A percentile compares a stretch with the other conserved stretches of the same genome.
Conservation (phyloP, 2,888 invertebrate genomes). For the Nineta flava region DNA sequence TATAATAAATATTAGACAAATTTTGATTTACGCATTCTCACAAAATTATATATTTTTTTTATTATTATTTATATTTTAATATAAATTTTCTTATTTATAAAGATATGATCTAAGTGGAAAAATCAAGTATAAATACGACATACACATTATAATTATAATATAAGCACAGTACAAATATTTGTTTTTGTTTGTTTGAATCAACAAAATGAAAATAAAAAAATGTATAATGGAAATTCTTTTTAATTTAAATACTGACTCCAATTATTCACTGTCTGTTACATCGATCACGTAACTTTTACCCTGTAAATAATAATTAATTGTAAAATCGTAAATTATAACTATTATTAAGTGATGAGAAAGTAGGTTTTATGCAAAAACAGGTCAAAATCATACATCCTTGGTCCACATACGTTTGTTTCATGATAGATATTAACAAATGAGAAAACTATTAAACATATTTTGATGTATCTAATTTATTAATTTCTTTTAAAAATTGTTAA, state of each 20-base stretch:
- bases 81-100: background rate
- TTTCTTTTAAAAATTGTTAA: too few relatives aligned
- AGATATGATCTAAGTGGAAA: background rate
- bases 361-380: too few relatives aligned
- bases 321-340: too few relatives aligned
- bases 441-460: too few relatives aligned
- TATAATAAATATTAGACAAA: too few relatives aligned
- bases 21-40: background rate
- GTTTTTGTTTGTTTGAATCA: background rate
- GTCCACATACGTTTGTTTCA: too few relatives aligned
- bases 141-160: background rate
- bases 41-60: background rate
- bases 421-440: too few relatives aligned
- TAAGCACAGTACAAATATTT: background rate
- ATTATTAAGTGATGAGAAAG: too few relatives aligned
- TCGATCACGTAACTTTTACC: constrained; percentile 1
- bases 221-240: background rate
- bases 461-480: too few relatives aligned
- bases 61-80: background rate
- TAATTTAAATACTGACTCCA: background rate
- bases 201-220: background rate
- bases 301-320: background rate
- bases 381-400: too few relatives aligned
- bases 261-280: constrained; percentile 1
- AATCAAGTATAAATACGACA: background rate